Base-by-base conservation (phyloP, 2,888 invertebrate species). In the Scaptomyza flava region DNA sequence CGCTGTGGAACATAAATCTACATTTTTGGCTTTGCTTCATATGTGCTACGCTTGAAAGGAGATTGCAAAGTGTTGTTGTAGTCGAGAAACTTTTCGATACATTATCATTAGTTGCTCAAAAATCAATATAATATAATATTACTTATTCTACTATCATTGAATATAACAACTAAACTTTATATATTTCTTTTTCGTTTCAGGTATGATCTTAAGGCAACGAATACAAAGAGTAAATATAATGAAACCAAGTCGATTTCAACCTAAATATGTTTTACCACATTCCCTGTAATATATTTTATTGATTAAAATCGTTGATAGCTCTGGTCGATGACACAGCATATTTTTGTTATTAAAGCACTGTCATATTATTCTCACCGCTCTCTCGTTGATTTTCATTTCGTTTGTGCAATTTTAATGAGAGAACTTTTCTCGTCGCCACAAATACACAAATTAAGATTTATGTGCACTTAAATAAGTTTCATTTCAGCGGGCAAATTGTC, bases 381-480 rank as follows among this genome's bases (percentile, higher is more conserved):
- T 12, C n/a, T 23, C 6, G 1, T 23, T 6, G 9, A 4, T 20
- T 20, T 3, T 27, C 27, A 14, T 27, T 12, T 14, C 58, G 51
- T 54, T 36, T 50, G 17, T n/a, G 20, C 38, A 63, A 38, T 57
- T 70, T 53, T 54, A 64, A 72, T 72, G 51, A 53, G 45, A 12
- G 23, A 51, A 23, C 38, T 8, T 38, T 14, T 14, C 34, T 52
- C 36, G 41, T 33, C 58, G 51, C 52, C 73, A 42, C 73, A 77
- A 59, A 67, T 51, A 65, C 51, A 64, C 51, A 75, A 79, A 76
- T 76, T 79, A 68, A 71, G 63, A 68, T 70, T 83, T 83, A 86
- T 73, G 23, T 36, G 60, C 65, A 70, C 77, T 77, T 80, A 72
- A 83, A 85, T 72, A 72, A 61, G 73, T 68, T 73, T 61, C 63